Conservation (phyloP, 92 coral and sea anemone genomes). For the Heliopora coerulea region DNA sequence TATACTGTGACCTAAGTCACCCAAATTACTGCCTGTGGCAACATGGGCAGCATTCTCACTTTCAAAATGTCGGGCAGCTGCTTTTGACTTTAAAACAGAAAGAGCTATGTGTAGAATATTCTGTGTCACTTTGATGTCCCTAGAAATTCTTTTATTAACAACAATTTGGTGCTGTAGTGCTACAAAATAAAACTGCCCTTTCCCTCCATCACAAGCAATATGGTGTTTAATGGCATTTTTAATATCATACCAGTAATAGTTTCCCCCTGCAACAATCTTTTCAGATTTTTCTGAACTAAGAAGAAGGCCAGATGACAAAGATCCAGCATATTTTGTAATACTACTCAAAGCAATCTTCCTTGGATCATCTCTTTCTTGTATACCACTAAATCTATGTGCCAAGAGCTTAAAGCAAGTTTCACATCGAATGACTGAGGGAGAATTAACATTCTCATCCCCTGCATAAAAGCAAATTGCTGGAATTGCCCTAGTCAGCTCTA, state of each 20-base stretch:
- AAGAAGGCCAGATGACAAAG: slow-evolving; percentile 6
- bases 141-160: background rate
- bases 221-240: slow-evolving; percentile 7
- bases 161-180: slow-evolving; percentile 1
- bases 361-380: background rate
- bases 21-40: slow-evolving; percentile 33
- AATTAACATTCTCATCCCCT: background rate
- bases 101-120: slow-evolving; percentile 8
- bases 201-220: background rate
- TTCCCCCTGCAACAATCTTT: background rate
- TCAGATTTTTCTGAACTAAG: slow-evolving; percentile 7
- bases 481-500: background rate
- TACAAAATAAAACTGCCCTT: slow-evolving; percentile 10
- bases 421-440: slow-evolving; percentile 2
- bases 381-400: background rate
- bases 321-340: slow-evolving; percentile 17
- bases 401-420: slow-evolving; percentile 17
- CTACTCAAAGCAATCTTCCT: slow-evolving; percentile 3
- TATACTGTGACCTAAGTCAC: slow-evolving; percentile 39
- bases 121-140: slow-evolving; percentile 1
- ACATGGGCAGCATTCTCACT: slow-evolving; percentile 17
- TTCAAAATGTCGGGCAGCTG: slow-evolving; percentile 20
- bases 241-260: slow-evolving; percentile 6
- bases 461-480: slow-evolving; percentile 5
- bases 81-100: slow-evolving; percentile 12